phyloP scores from a whole-genome alignment of 2,797 vertebrate genomes.

The Crypturellus tataupa region DNA sequence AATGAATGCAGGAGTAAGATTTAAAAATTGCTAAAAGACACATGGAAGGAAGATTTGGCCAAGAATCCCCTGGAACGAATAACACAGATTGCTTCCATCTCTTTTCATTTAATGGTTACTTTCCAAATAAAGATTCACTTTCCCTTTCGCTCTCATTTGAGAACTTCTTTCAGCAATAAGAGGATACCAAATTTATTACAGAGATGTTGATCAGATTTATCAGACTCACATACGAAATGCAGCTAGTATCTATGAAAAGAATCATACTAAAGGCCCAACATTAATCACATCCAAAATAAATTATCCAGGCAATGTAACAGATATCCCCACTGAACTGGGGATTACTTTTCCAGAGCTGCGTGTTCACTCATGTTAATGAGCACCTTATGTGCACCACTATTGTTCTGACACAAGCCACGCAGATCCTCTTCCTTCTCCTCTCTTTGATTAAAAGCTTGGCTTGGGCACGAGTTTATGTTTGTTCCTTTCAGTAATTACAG shows the following conservation, averaged over 20 bases:
- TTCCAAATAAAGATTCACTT: not conserved
- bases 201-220: not conserved
- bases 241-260: not conserved
- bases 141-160: not conserved
- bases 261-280: not conserved
- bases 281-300: not conserved
- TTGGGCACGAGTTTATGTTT: not conserved
- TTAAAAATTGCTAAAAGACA: not conserved
- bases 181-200: not conserved
- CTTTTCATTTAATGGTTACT: not conserved
- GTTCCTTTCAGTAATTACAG: not conserved
- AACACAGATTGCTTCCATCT: not conserved
- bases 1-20: not conserved
- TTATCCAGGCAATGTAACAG: not conserved
- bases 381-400: not conserved
- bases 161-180: not conserved
- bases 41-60: not conserved
- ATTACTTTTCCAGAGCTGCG: slow-evolving; percentile 44
- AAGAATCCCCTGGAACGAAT: not conserved
- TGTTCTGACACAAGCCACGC: slow-evolving; percentile 24
- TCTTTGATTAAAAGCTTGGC: slow-evolving; percentile 44
- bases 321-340: not conserved
- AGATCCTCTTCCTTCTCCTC: not conserved
- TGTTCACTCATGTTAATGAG: not conserved
- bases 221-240: not conserved